phyloP scores from a whole-genome alignment of 64 coral and sea anemone genomes.

The Porites lutea region DNA sequence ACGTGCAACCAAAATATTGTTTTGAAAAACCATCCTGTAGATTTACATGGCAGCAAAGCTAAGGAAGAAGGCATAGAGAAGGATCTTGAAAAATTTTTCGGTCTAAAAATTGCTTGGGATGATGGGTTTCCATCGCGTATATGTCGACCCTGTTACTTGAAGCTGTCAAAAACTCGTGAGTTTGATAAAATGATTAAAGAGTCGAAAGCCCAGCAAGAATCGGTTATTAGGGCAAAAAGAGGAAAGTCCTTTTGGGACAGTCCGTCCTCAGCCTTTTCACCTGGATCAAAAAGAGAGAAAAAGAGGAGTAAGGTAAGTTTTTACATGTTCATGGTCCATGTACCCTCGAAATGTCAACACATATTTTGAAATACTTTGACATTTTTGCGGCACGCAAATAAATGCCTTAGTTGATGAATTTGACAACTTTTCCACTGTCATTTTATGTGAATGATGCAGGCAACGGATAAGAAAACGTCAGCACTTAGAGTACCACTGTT shows the following conservation, averaged over 20 bases:
- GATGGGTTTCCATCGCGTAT: slow-evolving; percentile 44
- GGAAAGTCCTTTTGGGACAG: slow-evolving; percentile 35
- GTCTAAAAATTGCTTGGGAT: slow-evolving; percentile 6
- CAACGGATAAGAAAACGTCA: neutral
- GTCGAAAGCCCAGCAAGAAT: neutral
- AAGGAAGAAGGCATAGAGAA: slow-evolving; percentile 19
- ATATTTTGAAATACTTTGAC: too few relatives aligned
- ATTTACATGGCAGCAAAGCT: slow-evolving; percentile 30
- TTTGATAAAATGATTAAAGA: slow-evolving; percentile 15
- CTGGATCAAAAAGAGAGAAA: slow-evolving; percentile 33
- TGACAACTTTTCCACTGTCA: too few relatives aligned
- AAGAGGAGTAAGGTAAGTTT: slow-evolving; percentile 25
- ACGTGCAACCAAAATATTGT: slow-evolving; percentile 6
- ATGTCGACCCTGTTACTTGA: slow-evolving; percentile 18
- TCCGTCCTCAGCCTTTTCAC: slow-evolving; percentile 25
- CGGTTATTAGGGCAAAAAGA: slow-evolving; percentile 6
- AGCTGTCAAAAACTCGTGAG: slow-evolving; percentile 9
- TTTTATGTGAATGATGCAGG: neutral
- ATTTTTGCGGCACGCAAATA: too few relatives aligned
- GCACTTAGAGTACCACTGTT: neutral
- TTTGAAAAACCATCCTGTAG: slow-evolving; percentile 46
- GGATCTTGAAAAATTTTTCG: neutral
- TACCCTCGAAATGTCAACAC: too few relatives aligned
- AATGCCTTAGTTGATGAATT: too few relatives aligned
- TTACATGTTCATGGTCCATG: too few relatives aligned